Evolutionary conservation across 2,797 vertebrate genomes (phyloP).

Genomic region (Oreortyx pictus): DNA sequence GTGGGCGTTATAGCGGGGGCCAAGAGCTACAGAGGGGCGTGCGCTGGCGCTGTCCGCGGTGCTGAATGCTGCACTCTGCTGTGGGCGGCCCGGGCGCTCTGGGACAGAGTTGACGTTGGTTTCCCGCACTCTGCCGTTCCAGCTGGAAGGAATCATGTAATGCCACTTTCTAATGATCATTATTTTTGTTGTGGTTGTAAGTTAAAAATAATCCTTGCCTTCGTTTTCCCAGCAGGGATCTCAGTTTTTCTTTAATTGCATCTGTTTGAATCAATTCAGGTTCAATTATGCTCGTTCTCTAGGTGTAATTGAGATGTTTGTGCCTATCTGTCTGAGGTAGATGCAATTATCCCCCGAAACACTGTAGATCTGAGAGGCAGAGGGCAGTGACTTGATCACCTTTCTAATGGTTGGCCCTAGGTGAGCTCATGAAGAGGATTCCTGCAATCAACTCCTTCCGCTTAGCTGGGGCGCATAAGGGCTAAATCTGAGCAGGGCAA

Average conservation of each 20-base stretch:
- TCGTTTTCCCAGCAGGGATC: constrained; percentile 69
- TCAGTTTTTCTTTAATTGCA: constrained; percentile 80
- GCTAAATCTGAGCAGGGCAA: neutral
- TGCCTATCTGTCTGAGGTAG: neutral
- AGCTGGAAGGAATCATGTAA: neutral
- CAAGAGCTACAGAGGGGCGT: too few relatives aligned
- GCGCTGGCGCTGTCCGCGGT: neutral
- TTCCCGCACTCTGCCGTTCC: neutral
- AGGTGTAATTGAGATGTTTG: constrained; percentile 75
- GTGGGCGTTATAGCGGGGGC: neutral
- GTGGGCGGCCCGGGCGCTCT: neutral
- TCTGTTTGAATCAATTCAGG: constrained; percentile 78
- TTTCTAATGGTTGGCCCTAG: neutral
- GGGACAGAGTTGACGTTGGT: neutral
- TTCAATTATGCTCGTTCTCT: constrained; percentile 74
- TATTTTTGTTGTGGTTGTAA: constrained; percentile 65
- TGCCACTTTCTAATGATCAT: constrained; percentile 37
- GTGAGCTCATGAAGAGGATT: neutral
- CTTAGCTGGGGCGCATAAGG: neutral
- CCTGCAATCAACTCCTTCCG: neutral
- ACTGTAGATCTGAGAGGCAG: neutral
- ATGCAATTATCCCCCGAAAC: neutral
- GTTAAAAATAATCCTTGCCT: constrained; percentile 70
- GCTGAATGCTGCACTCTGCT: neutral
- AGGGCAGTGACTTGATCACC: neutral